Percentiles rank a stretch among this genome's conserved stretches.
phyloP scores from a whole-genome alignment of 2,797 vertebrate species.

The Discoglossus pictus region DNA sequence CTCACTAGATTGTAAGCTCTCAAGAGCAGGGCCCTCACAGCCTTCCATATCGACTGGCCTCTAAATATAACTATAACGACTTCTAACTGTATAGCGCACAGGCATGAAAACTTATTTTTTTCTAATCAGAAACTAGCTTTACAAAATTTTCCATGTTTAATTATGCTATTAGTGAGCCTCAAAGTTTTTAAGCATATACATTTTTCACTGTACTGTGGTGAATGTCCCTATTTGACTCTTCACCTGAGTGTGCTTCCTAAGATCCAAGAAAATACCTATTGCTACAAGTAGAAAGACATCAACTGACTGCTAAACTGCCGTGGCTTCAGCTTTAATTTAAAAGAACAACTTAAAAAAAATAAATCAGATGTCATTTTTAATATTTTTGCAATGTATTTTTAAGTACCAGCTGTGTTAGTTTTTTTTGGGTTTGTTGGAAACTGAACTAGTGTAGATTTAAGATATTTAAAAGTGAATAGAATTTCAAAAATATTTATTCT shows the following conservation, averaged over 20 bases:
- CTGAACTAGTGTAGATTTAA: constrained; percentile 1
- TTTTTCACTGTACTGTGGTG: too few species aligned
- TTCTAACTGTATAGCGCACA: too few species aligned
- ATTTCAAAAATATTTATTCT: constrained; percentile 9
- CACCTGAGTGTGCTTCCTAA: constrained; percentile 4
- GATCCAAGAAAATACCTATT: constrained; percentile 20
- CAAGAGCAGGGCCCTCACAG: too few species aligned
- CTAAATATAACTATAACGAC: too few species aligned
- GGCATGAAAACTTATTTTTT: too few species aligned
- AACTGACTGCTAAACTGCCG: constrained; percentile 26
- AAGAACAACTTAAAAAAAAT: constrained; percentile 39
- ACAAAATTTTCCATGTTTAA: too few species aligned
- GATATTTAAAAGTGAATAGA: constrained; percentile 8
- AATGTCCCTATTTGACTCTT: constrained; percentile 39
- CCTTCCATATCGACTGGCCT: too few species aligned
- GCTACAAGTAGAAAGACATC: constrained; percentile 3
- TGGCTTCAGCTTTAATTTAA: constrained; percentile 36
- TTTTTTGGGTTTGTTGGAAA: constrained; percentile 21
- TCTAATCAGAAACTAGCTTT: too few species aligned
- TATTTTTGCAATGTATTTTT: constrained; percentile 27
- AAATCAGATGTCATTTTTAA: constrained; percentile 49
- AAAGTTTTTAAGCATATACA: too few species aligned
- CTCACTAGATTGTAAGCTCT: too few species aligned
- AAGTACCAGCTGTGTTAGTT: constrained; percentile 33
- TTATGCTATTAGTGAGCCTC: too few species aligned